Conservation (phyloP, 2,797 vertebrate species). For the Streptopelia turtur region DNA sequence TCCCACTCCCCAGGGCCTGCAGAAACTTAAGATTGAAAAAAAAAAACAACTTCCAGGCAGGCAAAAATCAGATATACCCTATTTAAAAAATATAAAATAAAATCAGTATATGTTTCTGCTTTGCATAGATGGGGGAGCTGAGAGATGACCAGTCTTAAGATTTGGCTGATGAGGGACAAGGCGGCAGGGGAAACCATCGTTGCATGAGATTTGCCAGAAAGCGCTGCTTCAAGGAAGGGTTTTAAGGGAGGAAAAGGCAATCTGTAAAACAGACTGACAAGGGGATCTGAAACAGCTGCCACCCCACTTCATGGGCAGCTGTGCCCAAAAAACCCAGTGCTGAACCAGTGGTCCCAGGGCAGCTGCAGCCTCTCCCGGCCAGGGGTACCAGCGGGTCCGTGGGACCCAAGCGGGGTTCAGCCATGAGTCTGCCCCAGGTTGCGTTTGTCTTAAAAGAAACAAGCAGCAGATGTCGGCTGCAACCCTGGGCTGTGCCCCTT, state of each 20-base stretch:
- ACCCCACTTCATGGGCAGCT: fast-evolving
- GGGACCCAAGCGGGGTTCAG: background rate
- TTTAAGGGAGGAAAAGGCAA: background rate
- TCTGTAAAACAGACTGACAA: background rate
- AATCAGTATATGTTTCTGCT: background rate
- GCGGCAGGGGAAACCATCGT: background rate
- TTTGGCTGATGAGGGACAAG: background rate
- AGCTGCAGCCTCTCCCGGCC: fast-evolving
- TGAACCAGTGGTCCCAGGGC: fast-evolving
- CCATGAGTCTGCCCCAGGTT: background rate
- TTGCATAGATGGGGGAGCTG: background rate
- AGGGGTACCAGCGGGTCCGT: fast-evolving
- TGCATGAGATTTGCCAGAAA: background rate
- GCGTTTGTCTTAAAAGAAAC: slow-evolving; percentile 31
- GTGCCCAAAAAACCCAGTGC: background rate
- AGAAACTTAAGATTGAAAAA: background rate
- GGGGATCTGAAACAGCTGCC: background rate
- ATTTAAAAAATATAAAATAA: background rate
- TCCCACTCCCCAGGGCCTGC: fast-evolving
- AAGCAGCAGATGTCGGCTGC: slow-evolving; percentile 42
- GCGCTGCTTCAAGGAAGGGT: background rate
- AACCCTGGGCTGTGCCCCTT: background rate
- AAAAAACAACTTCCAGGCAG: background rate
- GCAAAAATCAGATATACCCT: background rate
- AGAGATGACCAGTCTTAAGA: background rate